Evolutionary conservation across 2,888 invertebrate species (phyloP), one percentile per base, ranked within the genome.

Genomic region (Rapana venosa): DNA sequence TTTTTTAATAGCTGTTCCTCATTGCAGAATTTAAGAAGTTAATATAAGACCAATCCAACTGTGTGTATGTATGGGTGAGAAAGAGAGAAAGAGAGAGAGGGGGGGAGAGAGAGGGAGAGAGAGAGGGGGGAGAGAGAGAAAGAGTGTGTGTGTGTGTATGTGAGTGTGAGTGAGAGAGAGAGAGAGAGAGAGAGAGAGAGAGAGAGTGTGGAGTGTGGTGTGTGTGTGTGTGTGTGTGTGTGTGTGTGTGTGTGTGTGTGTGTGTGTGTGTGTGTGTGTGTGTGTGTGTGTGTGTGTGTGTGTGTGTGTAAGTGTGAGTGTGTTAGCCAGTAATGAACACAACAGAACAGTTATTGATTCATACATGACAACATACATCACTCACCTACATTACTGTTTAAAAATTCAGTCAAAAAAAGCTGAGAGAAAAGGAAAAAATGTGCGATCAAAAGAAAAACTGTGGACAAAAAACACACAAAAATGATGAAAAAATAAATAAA

Each of bases 171-270:
- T 11, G 66, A 66, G 4, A 20, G 66, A 22, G 22, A 22, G 22
- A 22, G 22, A 66, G 66, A 66, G 66, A 20, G 70, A 70, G 11
- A 70, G n/a, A 70, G 70, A 70, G 70, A 70, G 70, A 70, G 70
- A 70, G 70, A 70, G 70, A 70, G 70, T 26, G 70, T 8, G 70
- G 26, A 1, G 22, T n/a, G n/a, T n/a, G n/a, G 22, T 70, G 70
- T 70, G 70, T 70, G 70, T 22, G n/a, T 74, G 74, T 74, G 74
- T n/a, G n/a, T 74, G 74, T n/a, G 26, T 74, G 74, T n/a, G 83
- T 83, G 83, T 32, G n/a, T 83, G 35, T 35, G 47, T 83, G 83
- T 35, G 83, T 83, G 26, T 35, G 83, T 83, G 32, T 35, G 35
- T 47, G 83, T 47, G 83, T 83, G 47, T 83, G 83, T 83, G 22